Evolutionary conservation across 2,113 vertebrate species (phyloP).

Genomic region (Brachionichthys hirsutus): DNA sequence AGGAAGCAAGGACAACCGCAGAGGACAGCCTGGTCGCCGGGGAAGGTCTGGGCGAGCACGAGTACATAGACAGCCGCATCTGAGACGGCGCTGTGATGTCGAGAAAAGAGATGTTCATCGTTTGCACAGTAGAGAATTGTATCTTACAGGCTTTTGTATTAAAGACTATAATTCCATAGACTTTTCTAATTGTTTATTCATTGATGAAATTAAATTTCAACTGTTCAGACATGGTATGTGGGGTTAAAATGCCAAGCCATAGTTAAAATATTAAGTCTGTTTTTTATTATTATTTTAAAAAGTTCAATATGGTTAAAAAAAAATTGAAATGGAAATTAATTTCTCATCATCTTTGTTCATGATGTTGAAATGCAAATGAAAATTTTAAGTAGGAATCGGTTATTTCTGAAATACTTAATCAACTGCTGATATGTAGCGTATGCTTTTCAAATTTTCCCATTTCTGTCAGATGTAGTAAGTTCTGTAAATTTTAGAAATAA

Average conservation of each 20-base stretch:
- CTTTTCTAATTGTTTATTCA: too few relatives aligned
- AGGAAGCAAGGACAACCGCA: conserved; percentile 67
- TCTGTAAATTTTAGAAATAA: too few relatives aligned
- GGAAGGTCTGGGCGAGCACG: conserved; percentile 37
- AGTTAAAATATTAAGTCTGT: too few relatives aligned
- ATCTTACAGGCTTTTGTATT: conserved; percentile 18
- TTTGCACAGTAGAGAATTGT: conserved; percentile 15
- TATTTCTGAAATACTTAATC: not conserved
- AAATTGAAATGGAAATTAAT: not conserved
- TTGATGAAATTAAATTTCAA: too few relatives aligned
- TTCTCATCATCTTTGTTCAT: not conserved
- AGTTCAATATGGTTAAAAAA: not conserved
- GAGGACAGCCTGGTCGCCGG: conserved; percentile 60
- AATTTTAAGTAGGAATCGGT: not conserved
- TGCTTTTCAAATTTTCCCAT: too few relatives aligned
- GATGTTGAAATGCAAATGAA: not conserved
- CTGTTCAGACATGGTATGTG: too few relatives aligned
- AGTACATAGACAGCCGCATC: conserved; percentile 44
- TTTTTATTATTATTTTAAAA: not conserved
- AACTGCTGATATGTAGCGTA: too few relatives aligned
- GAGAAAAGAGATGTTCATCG: not conserved
- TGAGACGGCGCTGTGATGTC: conserved; percentile 31
- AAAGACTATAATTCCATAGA: not conserved
- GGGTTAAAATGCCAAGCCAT: too few relatives aligned
- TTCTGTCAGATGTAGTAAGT: too few relatives aligned